These are phyloP conservation scores for Aurelia sp. DNA, from an alignment of 30 jellyfish, hydroid and myxozoan genomes.

Conservation along the genomic window DNA sequence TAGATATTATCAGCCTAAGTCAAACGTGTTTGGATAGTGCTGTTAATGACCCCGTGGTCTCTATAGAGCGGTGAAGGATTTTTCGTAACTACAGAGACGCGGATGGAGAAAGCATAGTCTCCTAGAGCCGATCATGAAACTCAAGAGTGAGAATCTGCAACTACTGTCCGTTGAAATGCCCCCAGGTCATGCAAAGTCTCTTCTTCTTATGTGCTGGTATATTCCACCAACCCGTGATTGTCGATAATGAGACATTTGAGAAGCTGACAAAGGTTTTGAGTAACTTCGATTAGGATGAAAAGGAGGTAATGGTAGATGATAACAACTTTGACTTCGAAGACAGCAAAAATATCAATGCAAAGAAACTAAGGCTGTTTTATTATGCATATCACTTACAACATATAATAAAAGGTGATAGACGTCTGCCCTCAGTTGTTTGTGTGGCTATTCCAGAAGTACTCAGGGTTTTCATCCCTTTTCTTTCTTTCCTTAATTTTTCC, in stretches of 20 bases:
- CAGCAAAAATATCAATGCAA: not conserved
- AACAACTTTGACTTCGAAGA: not conserved
- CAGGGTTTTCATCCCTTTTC: too few relatives aligned
- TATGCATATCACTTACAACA: too few relatives aligned
- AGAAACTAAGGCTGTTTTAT: too few relatives aligned
- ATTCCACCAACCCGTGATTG: not conserved
- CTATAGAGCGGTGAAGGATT: slow-evolving; percentile 6
- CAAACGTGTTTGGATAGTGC: slow-evolving; percentile 2
- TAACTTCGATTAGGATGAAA: not conserved
- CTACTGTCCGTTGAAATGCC: not conserved
- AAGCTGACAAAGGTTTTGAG: not conserved
- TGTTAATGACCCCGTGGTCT: not conserved
- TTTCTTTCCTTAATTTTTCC: too few relatives aligned
- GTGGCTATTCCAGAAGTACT: too few relatives aligned
- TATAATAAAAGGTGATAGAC: too few relatives aligned
- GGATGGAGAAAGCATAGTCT: slow-evolving; percentile 16
- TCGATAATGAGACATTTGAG: too few relatives aligned
- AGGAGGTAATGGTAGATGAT: not conserved
- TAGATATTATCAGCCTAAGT: slow-evolving; percentile 14
- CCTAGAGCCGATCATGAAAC: slow-evolving; percentile 18
- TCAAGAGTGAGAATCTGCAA: slow-evolving; percentile 15
- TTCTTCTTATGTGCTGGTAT: not conserved
- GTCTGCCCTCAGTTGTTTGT: too few relatives aligned
- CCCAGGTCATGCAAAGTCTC: not conserved
- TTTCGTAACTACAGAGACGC: slow-evolving; percentile 3